Conservation (phyloP, 2,797 vertebrate species). For the Emys orbicularis region DNA sequence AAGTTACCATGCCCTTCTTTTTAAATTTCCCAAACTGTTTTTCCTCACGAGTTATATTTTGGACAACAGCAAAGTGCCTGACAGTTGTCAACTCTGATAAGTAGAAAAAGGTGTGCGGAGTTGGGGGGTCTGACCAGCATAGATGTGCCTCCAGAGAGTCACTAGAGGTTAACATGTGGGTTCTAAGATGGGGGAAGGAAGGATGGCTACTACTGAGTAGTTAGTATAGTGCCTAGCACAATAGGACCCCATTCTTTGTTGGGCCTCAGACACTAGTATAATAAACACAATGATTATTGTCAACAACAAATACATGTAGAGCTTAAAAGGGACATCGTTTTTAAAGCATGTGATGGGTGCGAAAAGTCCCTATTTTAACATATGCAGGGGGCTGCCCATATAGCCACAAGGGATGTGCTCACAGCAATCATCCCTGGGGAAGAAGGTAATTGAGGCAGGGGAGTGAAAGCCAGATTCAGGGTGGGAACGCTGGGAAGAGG, state of each 20-base stretch:
- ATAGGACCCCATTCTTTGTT: neutral
- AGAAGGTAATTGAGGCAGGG: neutral
- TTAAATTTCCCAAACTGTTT: neutral
- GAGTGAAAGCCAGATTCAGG: neutral
- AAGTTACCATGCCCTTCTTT: neutral
- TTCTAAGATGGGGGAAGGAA: neutral
- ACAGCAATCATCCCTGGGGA: fast-evolving
- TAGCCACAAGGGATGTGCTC: neutral
- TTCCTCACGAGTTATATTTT: neutral
- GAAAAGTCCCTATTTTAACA: neutral
- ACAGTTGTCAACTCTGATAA: neutral
- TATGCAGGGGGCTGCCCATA: neutral
- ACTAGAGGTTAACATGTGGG: neutral
- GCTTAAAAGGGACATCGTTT: neutral
- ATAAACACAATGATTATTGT: neutral
- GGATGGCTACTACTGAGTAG: neutral
- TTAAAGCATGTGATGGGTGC: neutral
- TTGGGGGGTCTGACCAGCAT: neutral
- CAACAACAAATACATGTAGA: neutral
- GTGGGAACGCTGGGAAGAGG: too few species aligned
- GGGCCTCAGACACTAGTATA: too few species aligned
- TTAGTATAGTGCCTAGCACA: neutral
- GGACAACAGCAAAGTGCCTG: neutral
- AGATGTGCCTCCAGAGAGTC: neutral
- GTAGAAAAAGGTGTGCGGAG: neutral